Evolutionary conservation across 2,797 vertebrate genomes (phyloP), one percentile per base, ranked within the genome.

Genomic region (Masticophis lateralis): DNA sequence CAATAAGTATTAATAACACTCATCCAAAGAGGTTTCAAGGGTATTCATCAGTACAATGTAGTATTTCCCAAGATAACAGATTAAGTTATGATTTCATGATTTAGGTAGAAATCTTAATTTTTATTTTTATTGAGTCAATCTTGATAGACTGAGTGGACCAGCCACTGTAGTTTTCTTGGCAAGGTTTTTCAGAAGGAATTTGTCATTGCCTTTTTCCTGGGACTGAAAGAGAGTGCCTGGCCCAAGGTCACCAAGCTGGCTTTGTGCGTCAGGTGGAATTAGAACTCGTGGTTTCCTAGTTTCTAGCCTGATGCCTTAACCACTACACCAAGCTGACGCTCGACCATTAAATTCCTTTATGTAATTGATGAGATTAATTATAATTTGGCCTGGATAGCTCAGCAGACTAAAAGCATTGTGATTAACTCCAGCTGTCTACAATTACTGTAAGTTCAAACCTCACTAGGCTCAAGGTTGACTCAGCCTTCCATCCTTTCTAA

Each of bases 321-420:
- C 37, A 47, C 20, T 47, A 37, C 32, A 74, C n/a, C n/a, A 74
- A 74, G 32, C n/a, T 74, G 66, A 32, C 66, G 7, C n/a, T 74
- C 14, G 16, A 2, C 20, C 74, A 83, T 47, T 83, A 96, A 92
- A 74, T 88, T 92, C 94, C 94, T 92, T 28, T 56, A 0, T 0
- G 20, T 57, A 95, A 93, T 94, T 94, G 93, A 93, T 97, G 91
- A 96, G 91, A 89, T 83, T 93, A 93, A 94, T 93, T 93, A 93
- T 94, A 94, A 93, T 93, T 90, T 61, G 0, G 14, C 37, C 37
- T 37, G 37, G 37, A 37, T 37, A 37, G 37, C 37, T 37, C 37
- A 37, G 37, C 37, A 37, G 37, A 37, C 37, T 37, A 37, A 37
- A 37, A 37, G 37, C 37, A 37, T 37, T 37, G 37, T 37, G 37